Conservation (phyloP, 2,113 vertebrate species). For the Hypocryptadius cinnamomeus region DNA sequence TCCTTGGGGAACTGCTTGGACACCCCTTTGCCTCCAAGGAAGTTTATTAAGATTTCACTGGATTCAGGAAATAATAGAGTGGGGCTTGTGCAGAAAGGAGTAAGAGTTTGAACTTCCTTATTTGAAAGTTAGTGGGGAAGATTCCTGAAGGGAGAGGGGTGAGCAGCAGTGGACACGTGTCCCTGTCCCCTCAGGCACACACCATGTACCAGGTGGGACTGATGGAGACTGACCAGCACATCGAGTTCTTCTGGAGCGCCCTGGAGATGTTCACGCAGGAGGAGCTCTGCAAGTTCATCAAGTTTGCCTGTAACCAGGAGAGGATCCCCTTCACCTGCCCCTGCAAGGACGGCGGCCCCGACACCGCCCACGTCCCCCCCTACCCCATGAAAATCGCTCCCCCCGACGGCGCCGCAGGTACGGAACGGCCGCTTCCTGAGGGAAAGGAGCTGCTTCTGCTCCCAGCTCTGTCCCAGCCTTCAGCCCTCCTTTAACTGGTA, state of each 20-base stretch:
- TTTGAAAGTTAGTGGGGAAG: neutral
- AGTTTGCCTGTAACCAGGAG: constrained; percentile 98
- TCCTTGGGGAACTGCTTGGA: neutral
- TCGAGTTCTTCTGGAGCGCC: constrained; percentile 96
- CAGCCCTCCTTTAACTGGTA: rapidly evolving
- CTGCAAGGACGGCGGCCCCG: constrained; percentile 92
- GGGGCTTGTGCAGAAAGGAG: neutral
- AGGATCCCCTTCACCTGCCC: constrained; percentile 97
- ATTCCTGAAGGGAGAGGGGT: neutral
- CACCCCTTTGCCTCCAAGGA: neutral
- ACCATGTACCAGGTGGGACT: constrained; percentile 99
- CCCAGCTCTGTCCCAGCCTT: rapidly evolving
- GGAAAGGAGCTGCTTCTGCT: neutral
- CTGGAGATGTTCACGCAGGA: constrained; percentile 96
- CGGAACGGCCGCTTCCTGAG: rapidly evolving
- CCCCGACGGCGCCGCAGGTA: constrained; percentile 91
- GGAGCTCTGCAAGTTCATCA: constrained; percentile 98
- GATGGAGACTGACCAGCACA: constrained; percentile 98
- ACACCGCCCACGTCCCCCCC: constrained; percentile 93
- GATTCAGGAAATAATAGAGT: neutral
- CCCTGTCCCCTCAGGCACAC: constrained; percentile 77
- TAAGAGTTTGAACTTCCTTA: neutral
- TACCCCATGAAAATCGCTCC: constrained; percentile 99
- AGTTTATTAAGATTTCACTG: neutral
- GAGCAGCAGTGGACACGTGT: neutral